Evolutionary conservation across 2,797 vertebrate species (phyloP).

Genomic region (Enteromius unitaeniatus): DNA sequence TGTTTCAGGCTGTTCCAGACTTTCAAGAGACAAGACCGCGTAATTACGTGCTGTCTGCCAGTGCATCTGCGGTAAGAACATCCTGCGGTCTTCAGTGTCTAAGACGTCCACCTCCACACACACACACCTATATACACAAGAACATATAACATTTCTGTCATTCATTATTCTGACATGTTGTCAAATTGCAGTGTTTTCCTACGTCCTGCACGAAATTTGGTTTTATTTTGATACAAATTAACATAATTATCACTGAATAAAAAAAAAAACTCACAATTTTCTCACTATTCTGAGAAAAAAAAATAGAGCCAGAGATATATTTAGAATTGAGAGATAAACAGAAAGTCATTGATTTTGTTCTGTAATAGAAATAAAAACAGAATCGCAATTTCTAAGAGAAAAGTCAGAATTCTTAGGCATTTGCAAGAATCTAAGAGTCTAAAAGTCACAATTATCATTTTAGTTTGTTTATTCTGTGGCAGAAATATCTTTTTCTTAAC

Average conservation of each 20-base stretch:
- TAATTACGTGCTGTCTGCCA: conserved; percentile 97
- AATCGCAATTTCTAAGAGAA: not conserved
- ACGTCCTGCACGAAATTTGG: too few relatives aligned
- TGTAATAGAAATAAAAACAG: not conserved
- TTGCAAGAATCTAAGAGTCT: not conserved
- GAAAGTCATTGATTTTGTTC: not conserved
- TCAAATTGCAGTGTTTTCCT: not conserved
- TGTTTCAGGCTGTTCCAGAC: conserved; percentile 87
- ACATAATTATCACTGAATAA: too few relatives aligned
- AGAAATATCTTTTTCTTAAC: not conserved
- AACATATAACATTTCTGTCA: not conserved
- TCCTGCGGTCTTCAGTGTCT: not conserved
- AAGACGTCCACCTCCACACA: not conserved
- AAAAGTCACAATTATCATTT: not conserved
- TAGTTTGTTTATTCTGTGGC: not conserved
- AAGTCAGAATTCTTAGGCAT: not conserved
- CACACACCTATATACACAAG: not conserved
- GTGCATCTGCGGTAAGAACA: conserved; percentile 92
- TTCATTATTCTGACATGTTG: not conserved
- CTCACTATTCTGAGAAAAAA: not conserved
- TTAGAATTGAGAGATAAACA: not conserved
- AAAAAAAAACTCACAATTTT: too few relatives aligned
- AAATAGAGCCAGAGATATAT: not conserved
- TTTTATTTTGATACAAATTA: not conserved
- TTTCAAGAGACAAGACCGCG: conserved; percentile 97